These are phyloP conservation scores for Amphiprion percula DNA, from an alignment of 2,113 vertebrate species.

Conservation along the genomic window DNA sequence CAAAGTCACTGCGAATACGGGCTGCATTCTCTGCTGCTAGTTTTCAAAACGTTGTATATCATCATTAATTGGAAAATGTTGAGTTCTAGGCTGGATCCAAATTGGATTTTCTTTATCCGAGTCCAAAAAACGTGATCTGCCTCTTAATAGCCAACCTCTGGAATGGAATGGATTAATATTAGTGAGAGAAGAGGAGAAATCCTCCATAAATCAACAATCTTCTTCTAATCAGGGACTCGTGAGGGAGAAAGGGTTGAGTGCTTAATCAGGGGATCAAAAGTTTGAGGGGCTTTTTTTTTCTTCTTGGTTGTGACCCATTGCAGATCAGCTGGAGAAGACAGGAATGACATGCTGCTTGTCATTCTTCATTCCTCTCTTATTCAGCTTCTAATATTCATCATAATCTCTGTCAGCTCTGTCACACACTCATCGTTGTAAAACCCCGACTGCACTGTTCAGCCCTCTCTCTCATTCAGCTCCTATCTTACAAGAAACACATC, in stretches of 20 bases:
- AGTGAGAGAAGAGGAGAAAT: conserved; percentile 61
- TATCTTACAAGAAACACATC: conserved; percentile 24
- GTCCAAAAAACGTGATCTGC: conserved; percentile 50
- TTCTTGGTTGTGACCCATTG: conserved; percentile 9
- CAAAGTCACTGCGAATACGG: conserved; percentile 46
- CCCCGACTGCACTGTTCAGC: conserved; percentile 41
- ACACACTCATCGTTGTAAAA: conserved; percentile 35
- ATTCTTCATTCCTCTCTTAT: conserved; percentile 35
- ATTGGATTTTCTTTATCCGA: conserved; percentile 65
- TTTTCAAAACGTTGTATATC: conserved; percentile 60
- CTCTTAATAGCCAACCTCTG: conserved; percentile 62
- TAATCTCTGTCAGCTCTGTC: conserved; percentile 58
- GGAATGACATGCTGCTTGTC: conserved; percentile 33
- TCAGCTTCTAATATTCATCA: conserved; percentile 55
- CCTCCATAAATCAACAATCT: conserved; percentile 64
- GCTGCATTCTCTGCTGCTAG: conserved; percentile 20
- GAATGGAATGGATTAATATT: conserved; percentile 64
- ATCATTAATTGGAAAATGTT: conserved; percentile 64
- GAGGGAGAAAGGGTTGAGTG: conserved; percentile 33
- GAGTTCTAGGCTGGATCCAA: conserved; percentile 48
- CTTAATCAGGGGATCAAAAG: conserved; percentile 69
- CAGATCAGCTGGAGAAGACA: conserved; percentile 44
- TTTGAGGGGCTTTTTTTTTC: conserved; percentile 5
- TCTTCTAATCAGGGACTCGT: conserved; percentile 65
- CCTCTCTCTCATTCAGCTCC: neutral